These are phyloP conservation scores for Amblyjoppa proteus DNA, from an alignment of 2,888 invertebrate genomes.

Conservation along the genomic window DNA sequence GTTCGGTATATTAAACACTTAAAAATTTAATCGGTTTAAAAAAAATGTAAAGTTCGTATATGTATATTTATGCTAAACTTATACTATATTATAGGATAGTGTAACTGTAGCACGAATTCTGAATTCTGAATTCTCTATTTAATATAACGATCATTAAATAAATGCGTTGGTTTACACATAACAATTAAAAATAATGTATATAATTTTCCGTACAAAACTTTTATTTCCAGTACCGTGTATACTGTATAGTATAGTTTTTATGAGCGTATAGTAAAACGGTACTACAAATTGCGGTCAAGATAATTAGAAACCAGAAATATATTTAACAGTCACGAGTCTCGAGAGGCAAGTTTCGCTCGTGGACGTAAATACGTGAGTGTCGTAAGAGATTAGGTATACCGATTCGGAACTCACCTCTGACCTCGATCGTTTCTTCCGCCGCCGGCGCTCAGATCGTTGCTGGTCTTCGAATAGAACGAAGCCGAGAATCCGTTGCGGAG, in stretches of 20 bases:
- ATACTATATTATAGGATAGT: too few relatives aligned
- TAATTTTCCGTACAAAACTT: background rate
- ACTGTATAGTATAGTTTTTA: background rate
- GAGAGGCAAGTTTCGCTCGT: slow-evolving; percentile 8
- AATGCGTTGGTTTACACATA: background rate
- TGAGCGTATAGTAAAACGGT: background rate
- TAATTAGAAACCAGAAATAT: slow-evolving; percentile 40
- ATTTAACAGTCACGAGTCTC: slow-evolving; percentile 23
- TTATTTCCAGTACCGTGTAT: background rate
- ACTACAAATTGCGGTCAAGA: slow-evolving; percentile 22
- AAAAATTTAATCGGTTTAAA: too few relatives aligned
- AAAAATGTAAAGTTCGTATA: too few relatives aligned
- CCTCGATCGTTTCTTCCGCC: slow-evolving; percentile 63
- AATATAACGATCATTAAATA: too few relatives aligned
- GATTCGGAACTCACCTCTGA: slow-evolving; percentile 70
- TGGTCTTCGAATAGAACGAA: slow-evolving; percentile 78
- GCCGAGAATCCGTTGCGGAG: slow-evolving; percentile 78
- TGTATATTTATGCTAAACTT: too few relatives aligned
- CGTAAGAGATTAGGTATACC: slow-evolving; percentile 45
- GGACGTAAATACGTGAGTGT: background rate
- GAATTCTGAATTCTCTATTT: too few relatives aligned
- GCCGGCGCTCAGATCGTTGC: slow-evolving; percentile 76
- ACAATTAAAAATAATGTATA: background rate
- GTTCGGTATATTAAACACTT: too few relatives aligned
- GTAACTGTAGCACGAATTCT: too few relatives aligned